Evolutionary conservation across 2,113 vertebrate species (phyloP), one percentile per base, ranked within the genome.

Genomic region (Apeltes quadracus): DNA sequence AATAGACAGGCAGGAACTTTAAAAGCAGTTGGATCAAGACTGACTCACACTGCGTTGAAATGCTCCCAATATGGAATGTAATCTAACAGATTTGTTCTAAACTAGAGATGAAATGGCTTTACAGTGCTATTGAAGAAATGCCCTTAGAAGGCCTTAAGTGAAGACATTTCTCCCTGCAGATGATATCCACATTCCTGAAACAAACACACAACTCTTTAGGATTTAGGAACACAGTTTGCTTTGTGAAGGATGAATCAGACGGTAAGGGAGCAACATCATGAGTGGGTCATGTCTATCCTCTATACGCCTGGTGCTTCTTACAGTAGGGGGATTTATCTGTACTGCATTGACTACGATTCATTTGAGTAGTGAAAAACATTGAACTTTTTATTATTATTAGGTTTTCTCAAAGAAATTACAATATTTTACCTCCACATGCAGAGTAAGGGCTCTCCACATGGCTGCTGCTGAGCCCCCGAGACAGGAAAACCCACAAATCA

Each of bases 61-160:
- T 22, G n/a, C 29, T 57, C n/a, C 22, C 38, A 2, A n/a, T 16
- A 15, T 25, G 2, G 20, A 34, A 44, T 38, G 13, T 20, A 46
- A 34, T 57, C 18, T 25, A 18, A 46, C 41, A n/a, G 11, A 34
- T 61, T 55, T 54, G 16, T 38, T 79, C 18, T 53, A 6, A 38
- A 44, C 18, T 27, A 11, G 10, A 50, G 18, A 22, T 38, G 23
- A 20, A 65, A 29, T 44, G 16, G 23, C 36, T 44, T 51, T 25
- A 39, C 18, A 43, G 23, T 72, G 34, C 57, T 16, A 15, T 62
- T 51, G 41, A 61, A 61, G 48, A 48, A 70, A 54, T 13, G 22
- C 14, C 5, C 22, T 53, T 1, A 25, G 13, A 70, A 10, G n/a
- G 23, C 44, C 11, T 7, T 72, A 57, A 73, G 59, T 63, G 3